Percentiles rank a stretch among this genome's conserved stretches.
phyloP scores from a whole-genome alignment of 1,140 invertebrate genomes.

The Calephelis nemesis region DNA sequence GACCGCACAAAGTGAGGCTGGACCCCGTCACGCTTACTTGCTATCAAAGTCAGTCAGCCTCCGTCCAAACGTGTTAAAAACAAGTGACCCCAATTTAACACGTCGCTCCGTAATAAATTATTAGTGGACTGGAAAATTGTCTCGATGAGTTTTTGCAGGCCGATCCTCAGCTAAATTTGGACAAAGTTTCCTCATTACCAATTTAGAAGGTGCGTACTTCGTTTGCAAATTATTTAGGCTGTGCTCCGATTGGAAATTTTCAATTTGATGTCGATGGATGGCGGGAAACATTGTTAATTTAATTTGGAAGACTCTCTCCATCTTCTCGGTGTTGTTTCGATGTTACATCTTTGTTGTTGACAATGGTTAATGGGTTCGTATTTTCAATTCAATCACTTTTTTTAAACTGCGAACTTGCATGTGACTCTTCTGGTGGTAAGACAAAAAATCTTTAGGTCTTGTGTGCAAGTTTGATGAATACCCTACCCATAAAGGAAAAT shows the following conservation, averaged over 20 bases:
- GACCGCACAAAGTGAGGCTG: no score
- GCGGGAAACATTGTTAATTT: no score
- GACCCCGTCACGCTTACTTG: not conserved
- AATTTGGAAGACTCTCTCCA: no score
- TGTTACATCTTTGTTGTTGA: no score
- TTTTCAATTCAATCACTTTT: no score
- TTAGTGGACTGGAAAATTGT: slow-evolving; percentile 7
- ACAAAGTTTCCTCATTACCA: slow-evolving; percentile 9
- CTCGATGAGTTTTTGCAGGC: slow-evolving; percentile 2
- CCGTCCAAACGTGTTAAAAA: not conserved
- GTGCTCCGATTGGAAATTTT: not conserved
- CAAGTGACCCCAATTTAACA: slow-evolving; percentile 13
- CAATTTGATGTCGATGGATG: not conserved
- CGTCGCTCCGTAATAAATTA: slow-evolving; percentile 10
- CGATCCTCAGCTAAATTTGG: slow-evolving; percentile 8
- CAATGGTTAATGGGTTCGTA: no score
- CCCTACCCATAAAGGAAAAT: no score
- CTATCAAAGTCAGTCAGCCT: slow-evolving; percentile 1
- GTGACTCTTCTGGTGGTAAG: no score
- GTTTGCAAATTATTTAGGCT: slow-evolving; percentile 4
- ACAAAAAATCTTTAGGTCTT: no score
- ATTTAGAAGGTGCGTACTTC: slow-evolving; percentile 10
- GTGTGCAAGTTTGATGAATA: no score
- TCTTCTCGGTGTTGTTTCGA: no score
- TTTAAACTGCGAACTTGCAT: no score